These are phyloP conservation scores for Ornithorhynchus anatinus DNA, from an alignment of 2,113 vertebrate genomes.

Conservation along the genomic window DNA sequence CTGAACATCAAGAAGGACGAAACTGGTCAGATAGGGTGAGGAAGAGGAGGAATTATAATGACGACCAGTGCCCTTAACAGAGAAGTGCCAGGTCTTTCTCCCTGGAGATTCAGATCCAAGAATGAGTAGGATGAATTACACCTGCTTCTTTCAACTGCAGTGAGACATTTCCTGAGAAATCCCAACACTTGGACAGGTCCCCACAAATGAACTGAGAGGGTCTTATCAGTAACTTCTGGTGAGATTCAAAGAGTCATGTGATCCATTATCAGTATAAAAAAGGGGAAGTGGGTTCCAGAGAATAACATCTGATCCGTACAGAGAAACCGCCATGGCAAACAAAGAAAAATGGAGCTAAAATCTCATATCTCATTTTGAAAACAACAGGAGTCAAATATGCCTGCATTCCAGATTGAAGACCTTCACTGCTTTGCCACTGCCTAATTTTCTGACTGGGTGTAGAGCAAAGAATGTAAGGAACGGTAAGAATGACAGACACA, in stretches of 20 bases:
- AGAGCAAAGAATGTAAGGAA: constrained; percentile 31
- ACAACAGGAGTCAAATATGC: constrained; percentile 19
- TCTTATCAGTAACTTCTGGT: background rate
- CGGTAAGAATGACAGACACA: background rate
- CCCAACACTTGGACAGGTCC: background rate
- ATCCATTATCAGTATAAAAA: background rate
- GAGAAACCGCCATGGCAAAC: background rate
- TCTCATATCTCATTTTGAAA: constrained; percentile 17
- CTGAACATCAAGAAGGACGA: background rate
- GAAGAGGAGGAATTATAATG: too few species aligned
- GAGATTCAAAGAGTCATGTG: background rate
- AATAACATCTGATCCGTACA: background rate
- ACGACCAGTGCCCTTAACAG: too few species aligned
- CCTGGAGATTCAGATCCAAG: background rate
- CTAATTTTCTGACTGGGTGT: constrained; percentile 11
- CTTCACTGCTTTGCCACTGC: background rate
- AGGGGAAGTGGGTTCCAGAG: background rate
- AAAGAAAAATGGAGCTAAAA: constrained; percentile 16
- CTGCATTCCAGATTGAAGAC: constrained; percentile 1
- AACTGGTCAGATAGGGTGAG: background rate
- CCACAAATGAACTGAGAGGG: background rate
- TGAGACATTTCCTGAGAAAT: background rate
- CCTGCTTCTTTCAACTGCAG: background rate
- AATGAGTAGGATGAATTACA: background rate
- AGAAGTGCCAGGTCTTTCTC: background rate